Evolutionary conservation across 2,888 invertebrate genomes (phyloP), one percentile per base, ranked within the genome.

Genomic region (Limenitis camilla): DNA sequence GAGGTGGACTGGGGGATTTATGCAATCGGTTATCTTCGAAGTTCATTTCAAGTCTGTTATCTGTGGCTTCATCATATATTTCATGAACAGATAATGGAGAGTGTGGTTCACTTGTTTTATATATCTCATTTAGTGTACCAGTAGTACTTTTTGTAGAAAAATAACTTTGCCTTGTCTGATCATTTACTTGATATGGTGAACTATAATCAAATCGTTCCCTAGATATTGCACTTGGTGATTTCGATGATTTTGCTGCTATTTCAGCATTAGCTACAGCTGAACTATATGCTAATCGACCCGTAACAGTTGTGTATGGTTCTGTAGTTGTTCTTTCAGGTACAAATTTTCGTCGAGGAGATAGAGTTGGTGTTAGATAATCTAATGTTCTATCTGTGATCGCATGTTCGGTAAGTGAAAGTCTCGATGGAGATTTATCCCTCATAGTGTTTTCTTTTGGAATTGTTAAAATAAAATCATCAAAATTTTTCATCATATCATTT

Each of bases 1-100:
- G 95, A 2, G 94, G 94, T 2, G 94, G 94, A 72, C 93, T 93
- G 0, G 92, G 91, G 29, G 92, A 91, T 53, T 82, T 82, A 56
- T 74, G 68, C 61, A 78, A 60, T 65, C 89, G 82, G 60, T 75
- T 83, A 62, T 89, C 89, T 29, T 88, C 82, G 62, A 86, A 89
- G 60, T 75, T 80, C 45, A 89, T 72, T 59, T 89, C 88, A 28
- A 86, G 62, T 61, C 81, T 77, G 27, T 78, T 82, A 51, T 85
- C 77, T 61, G 68, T 61, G 48, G 88, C 76, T 53, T 91, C 88
- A 38, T 92, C 92, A 68, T 93, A 89, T 35, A 91, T 79, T 68
- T 91, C 91, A 65, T 91, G 91, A 52, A 90, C 85, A 29, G 92
- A 91, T 46, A 91, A 74, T 0, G 92, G 92, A 5, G 92, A 92